Base-by-base conservation (phyloP, 2,113 vertebrate genomes). In the Phainopepla nitens region DNA sequence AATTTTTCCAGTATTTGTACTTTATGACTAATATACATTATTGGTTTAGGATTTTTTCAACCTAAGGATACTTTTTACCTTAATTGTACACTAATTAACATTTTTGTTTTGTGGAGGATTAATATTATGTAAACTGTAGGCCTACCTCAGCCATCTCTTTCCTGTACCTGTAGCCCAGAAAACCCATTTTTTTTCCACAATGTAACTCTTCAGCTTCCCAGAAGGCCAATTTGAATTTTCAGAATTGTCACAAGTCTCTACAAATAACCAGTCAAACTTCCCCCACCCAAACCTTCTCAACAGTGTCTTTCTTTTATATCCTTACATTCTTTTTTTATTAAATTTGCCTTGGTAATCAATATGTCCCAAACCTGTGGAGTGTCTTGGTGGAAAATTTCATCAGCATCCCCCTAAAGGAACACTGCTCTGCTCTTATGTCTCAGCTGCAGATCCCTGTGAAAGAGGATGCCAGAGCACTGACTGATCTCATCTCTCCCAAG, bases 401-500 rank as follows among this genome's bases (percentile, higher is more conserved):
- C 64, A 93, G 33, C 6, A 5, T 15, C 36, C 23, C 19, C 56
- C 75, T 69, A 77, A 41, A 76, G 45, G 72, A 87, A 27, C 42
- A 19, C 17, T 44, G 47, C 47, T 21, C 39, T 58, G 35, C 50
- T 17, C 3, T 79, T 18, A 15, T 22, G 47, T 70, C 70, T 21
- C n/a, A 65, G 53, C 76, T 91, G 66, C 66, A 72, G 62, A 66
- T 94, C 54, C 51, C 64, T 50, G 36, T 83, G 82, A 79, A 88
- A 57, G 60, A 76, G 45, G 27, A 62, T 65, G 58, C 66, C 90
- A 92, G 68, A 83, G 72, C 64, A 80, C 44, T 68, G 64, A 25
- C 68, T 81, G 80, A 83, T 93, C 85, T 93, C 78, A 54, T 61
- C 66, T 92, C 85, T 94, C 87, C 49, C 83, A 94, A 83, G 64